Evolutionary conservation across 2,113 vertebrate species (phyloP).

Genomic region (Oceanites oceanicus): DNA sequence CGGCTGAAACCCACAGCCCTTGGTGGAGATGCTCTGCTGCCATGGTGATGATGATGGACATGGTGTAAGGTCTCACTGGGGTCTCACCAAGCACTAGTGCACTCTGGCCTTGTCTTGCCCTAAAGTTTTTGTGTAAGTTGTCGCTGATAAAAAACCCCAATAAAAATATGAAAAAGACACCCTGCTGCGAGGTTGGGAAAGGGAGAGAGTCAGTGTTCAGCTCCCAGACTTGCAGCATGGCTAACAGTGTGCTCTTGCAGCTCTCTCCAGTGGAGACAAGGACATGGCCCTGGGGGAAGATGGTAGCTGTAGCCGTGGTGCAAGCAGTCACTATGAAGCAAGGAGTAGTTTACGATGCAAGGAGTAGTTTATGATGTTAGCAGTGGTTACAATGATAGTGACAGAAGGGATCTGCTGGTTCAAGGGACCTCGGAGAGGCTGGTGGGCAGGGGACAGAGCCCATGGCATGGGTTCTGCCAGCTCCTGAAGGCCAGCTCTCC

Average conservation of each 20-base stretch:
- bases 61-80: neutral
- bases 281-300: rapidly evolving
- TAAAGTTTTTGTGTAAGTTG: neutral
- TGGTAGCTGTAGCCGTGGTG: neutral
- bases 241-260: neutral
- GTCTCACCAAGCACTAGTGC: neutral
- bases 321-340: neutral
- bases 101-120: neutral
- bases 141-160: neutral
- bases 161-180: neutral
- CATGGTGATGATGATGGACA: neutral
- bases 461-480: neutral
- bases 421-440: neutral
- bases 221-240: neutral
- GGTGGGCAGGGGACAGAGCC: neutral
- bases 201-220: neutral
- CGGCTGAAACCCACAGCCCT: neutral
- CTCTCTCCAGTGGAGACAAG: neutral
- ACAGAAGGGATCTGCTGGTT: neutral
- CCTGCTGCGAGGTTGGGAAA: neutral
- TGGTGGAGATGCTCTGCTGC: neutral
- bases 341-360: neutral
- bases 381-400: neutral
- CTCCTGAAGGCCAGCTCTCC: neutral
- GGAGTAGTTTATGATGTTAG: neutral